Conservation (phyloP, 2,113 vertebrate species). For the Rhombomys opimus region DNA sequence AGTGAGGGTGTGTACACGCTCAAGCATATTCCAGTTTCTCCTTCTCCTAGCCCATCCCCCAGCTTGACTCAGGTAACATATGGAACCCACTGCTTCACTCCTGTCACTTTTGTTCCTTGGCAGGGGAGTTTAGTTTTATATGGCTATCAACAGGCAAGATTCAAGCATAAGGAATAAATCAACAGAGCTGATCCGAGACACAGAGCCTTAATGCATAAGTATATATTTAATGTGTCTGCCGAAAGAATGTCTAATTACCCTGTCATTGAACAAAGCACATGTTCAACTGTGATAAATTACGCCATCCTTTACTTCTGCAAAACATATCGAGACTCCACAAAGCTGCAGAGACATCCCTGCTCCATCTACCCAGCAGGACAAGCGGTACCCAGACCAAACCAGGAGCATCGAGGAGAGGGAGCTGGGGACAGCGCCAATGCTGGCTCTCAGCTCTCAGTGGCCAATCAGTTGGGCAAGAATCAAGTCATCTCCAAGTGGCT, state of each 20-base stretch:
- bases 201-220: constrained; percentile 84
- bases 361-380: not conserved
- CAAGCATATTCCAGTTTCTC: not conserved
- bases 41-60: not conserved
- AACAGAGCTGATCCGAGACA: constrained; percentile 80
- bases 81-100: constrained; percentile 39
- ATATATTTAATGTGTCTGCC: constrained; percentile 86
- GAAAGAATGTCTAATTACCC: constrained; percentile 88
- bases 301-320: constrained; percentile 83
- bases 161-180: constrained; percentile 84
- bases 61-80: constrained; percentile 70
- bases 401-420: fast-evolving
- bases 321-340: constrained; percentile 75
- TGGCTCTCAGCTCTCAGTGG: fast-evolving
- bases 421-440: fast-evolving
- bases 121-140: constrained; percentile 62
- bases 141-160: constrained; percentile 79
- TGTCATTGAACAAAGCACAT: constrained; percentile 85
- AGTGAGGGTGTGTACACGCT: fast-evolving
- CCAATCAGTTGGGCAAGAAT: fast-evolving
- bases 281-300: constrained; percentile 86
- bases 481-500: fast-evolving
- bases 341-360: constrained; percentile 74
- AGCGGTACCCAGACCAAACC: fast-evolving
- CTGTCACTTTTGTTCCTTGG: constrained; percentile 57